These are phyloP conservation scores for Pharmacophagus antenor DNA, from an alignment of 2,888 invertebrate genomes.

Conservation along the genomic window DNA sequence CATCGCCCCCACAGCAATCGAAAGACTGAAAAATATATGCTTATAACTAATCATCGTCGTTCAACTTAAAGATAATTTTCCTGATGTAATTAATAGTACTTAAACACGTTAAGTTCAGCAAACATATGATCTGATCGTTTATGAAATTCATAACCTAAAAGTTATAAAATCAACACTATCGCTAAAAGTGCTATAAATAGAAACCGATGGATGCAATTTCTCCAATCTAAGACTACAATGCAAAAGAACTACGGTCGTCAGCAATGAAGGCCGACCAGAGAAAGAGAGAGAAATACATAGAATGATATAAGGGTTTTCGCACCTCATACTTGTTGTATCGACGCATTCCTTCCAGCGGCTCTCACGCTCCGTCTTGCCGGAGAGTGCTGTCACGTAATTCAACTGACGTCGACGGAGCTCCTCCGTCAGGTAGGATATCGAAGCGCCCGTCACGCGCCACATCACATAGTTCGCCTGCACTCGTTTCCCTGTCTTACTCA, in stretches of 20 bases:
- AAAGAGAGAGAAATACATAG: too few species aligned
- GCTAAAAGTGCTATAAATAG: too few species aligned
- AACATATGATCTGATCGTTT: too few species aligned
- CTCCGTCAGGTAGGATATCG: conserved; percentile 90
- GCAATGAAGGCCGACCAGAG: too few species aligned
- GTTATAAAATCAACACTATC: too few species aligned
- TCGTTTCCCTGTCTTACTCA: conserved; percentile 78
- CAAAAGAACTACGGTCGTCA: too few species aligned
- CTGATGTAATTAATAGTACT: too few species aligned
- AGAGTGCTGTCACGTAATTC: conserved; percentile 89
- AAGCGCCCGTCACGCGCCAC: conserved; percentile 93
- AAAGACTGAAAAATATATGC: conserved; percentile 72
- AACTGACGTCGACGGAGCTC: conserved; percentile 88
- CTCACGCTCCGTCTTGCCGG: conserved; percentile 91
- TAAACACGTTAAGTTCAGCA: too few species aligned
- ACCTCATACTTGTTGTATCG: conserved; percentile 88
- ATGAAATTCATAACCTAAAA: too few species aligned
- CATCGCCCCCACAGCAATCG: conserved; percentile 89
- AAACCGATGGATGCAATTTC: too few species aligned
- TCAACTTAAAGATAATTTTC: not conserved
- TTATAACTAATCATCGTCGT: not conserved
- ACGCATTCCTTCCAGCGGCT: conserved; percentile 96
- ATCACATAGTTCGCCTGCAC: conserved; percentile 92
- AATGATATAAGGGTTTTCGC: too few species aligned
- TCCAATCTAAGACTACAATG: too few species aligned